These are phyloP conservation scores for Diaphora mendica DNA, from an alignment of 2,888 invertebrate species.

Conservation along the genomic window DNA sequence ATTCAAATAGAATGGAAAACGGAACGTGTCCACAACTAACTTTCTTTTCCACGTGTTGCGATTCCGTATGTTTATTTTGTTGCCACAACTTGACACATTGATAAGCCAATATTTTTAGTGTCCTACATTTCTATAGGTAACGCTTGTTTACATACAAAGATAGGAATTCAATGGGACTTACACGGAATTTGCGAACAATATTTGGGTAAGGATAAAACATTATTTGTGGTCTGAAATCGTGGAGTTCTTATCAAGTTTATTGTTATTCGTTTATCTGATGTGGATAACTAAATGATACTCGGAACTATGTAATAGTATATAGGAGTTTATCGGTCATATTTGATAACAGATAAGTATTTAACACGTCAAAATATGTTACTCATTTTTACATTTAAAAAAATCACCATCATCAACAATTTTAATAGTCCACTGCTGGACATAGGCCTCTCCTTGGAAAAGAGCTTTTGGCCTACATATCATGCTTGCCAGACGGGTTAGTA, in stretches of 20 bases:
- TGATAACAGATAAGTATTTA: background rate
- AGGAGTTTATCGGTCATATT: background rate
- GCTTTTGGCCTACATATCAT: too few relatives aligned
- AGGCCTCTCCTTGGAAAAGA: too few relatives aligned
- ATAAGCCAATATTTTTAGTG: conserved; percentile 35
- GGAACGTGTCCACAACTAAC: conserved; percentile 43
- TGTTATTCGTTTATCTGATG: background rate
- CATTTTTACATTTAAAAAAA: too few relatives aligned
- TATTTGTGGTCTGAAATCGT: background rate
- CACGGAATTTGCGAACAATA: conserved; percentile 13
- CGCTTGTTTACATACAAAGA: conserved; percentile 35
- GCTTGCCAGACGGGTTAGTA: too few relatives aligned
- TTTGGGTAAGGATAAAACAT: conserved; percentile 13
- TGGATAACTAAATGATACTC: background rate
- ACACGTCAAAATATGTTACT: background rate
- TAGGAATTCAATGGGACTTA: conserved; percentile 19
- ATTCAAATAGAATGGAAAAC: conserved; percentile 41
- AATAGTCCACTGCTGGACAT: too few relatives aligned
- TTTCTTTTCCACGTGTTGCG: conserved; percentile 51
- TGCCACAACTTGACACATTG: conserved; percentile 47
- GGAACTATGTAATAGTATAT: background rate
- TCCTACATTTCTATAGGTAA: conserved; percentile 36
- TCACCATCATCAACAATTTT: too few relatives aligned
- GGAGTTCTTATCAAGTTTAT: background rate
- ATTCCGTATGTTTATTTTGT: conserved; percentile 44